These are phyloP conservation scores for Seira ritae DNA, from an alignment of 2,888 invertebrate genomes.

Conservation along the genomic window DNA sequence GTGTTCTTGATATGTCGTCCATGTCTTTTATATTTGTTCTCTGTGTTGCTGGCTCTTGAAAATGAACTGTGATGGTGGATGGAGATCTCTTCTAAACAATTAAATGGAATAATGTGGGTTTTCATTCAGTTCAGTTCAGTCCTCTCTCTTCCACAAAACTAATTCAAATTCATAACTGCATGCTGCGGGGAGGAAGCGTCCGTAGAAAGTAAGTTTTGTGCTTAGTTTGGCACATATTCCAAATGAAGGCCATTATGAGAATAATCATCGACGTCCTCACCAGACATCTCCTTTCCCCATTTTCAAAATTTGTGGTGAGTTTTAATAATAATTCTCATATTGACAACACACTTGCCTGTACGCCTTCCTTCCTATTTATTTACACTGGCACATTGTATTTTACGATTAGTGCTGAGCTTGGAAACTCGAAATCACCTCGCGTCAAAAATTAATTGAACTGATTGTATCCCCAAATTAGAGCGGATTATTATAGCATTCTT, in stretches of 20 bases:
- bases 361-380: neutral
- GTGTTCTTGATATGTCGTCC: neutral
- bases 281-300: neutral
- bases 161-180: slow-evolving; percentile 49
- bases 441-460: slow-evolving; percentile 11
- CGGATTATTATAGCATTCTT: neutral
- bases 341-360: neutral
- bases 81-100: neutral
- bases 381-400: neutral
- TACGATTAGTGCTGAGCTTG: neutral
- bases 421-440: neutral
- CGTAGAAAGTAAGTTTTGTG: neutral
- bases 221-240: slow-evolving; percentile 11
- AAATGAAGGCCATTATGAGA: neutral
- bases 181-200: slow-evolving; percentile 15
- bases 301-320: neutral
- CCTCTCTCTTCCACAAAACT: neutral
- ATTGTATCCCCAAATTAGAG: slow-evolving; percentile 4
- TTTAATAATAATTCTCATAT: slow-evolving; percentile 1
- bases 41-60: slow-evolving; percentile 15
- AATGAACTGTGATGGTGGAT: slow-evolving; percentile 9
- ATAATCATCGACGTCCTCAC: slow-evolving; percentile 23
- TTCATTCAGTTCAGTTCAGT: neutral
- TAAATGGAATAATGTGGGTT: slow-evolving; percentile 7
- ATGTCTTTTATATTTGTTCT: no score